Conservation (phyloP, 2,797 vertebrate genomes). For the Eulemur rubriventer region DNA sequence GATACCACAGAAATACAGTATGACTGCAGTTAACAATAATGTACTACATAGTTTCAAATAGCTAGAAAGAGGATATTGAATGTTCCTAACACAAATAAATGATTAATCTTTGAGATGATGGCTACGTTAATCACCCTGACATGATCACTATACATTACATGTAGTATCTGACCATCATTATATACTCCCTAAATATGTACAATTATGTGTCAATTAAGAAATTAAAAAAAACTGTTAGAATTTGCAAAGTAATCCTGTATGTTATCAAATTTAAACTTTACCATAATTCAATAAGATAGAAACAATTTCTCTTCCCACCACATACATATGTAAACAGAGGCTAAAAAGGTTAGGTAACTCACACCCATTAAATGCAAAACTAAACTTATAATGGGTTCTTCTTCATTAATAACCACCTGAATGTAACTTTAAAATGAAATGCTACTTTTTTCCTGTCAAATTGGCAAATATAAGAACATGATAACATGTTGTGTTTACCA, state of each 20-base stretch:
- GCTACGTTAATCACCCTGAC: too few species aligned
- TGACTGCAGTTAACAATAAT: too few species aligned
- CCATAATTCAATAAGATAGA: not conserved
- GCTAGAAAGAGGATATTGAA: too few species aligned
- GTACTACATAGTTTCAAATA: too few species aligned
- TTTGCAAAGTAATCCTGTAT: not conserved
- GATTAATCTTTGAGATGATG: too few species aligned
- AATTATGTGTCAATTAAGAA: not conserved
- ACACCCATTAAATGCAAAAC: not conserved
- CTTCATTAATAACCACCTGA: not conserved
- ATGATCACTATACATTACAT: too few species aligned
- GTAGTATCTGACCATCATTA: not conserved
- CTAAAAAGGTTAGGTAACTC: not conserved
- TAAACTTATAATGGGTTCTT: not conserved
- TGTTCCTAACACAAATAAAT: too few species aligned
- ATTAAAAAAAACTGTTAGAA: not conserved
- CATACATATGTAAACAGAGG: not conserved
- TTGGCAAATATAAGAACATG: not conserved
- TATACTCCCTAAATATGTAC: not conserved
- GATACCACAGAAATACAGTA: too few species aligned
- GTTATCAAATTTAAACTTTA: not conserved
- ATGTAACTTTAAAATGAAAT: not conserved
- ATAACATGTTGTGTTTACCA: not conserved
- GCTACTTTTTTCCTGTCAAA: not conserved
- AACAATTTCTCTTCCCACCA: not conserved